Evolutionary conservation across 2,888 invertebrate genomes (phyloP), one percentile per base, ranked within the genome.

Genomic region (Volucella inflata): DNA sequence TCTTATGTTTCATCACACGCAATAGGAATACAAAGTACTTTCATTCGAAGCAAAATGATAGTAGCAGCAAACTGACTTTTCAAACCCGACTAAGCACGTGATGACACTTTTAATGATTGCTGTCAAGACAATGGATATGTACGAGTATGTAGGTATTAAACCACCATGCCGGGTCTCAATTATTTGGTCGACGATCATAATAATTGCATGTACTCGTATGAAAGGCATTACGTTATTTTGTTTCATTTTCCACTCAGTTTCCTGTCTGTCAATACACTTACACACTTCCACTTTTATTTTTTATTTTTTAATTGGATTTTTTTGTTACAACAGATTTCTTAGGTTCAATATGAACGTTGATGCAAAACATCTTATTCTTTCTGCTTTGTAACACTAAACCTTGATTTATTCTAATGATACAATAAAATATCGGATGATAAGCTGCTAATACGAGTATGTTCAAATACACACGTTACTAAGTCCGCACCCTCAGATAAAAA

Each of bases 1-100:
- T 57, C 17, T 14, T 60, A 36, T 36, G 53, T 10, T 16, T 65
- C 40, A 59, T 71, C 44, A 77, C 72, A 82, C 72, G 17, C 71
- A 46, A 68, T 68, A 76, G 51, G 44, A 62, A 62, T 72, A 50
- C 42, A 70, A 78, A 57, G 40, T 57, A 57, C 62, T 36, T 40
- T 44, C 75, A 64, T 50, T 44, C 68, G 48, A 51, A 64, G 12
- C 42, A 40, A 68, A 38, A 16, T 46, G 3, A 53, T 21, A 36
- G 30, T 17, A n/a, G n/a, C 40, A 30, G 40, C 44, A 14, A 67
- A 40, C 59, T 59, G 55, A 80, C 62, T 81, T 85, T 85, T 84
- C 71, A 77, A 44, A 72, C 70, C 55, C 81, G 62, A 40, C 72
- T 44, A 51, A 77, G 85, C 80, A 81, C 81, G 81, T 85, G 85